Percentiles rank a stretch among this genome's conserved stretches.
These are phyloP conservation scores for Busseola fusca DNA, from an alignment of 2,888 invertebrate genomes.

Conservation along the genomic window DNA sequence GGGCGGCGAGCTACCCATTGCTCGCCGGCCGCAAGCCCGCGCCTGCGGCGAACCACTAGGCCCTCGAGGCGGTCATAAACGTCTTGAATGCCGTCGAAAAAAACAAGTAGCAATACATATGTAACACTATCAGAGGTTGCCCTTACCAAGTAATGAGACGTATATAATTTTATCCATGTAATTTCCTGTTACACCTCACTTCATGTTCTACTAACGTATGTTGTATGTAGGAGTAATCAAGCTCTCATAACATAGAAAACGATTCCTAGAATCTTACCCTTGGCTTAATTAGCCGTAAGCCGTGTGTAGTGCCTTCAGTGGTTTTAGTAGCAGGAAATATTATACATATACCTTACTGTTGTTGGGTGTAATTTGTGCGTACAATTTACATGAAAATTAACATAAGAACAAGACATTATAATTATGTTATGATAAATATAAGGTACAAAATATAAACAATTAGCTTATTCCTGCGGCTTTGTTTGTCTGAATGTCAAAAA, in stretches of 20 bases:
- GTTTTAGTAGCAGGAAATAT: slow-evolving; percentile 3
- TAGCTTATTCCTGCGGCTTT: no score
- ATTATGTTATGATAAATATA: not conserved
- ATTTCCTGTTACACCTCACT: not conserved
- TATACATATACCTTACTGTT: not conserved
- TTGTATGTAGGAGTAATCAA: slow-evolving; percentile 15
- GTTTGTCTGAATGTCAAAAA: no score
- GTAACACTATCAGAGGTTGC: not conserved
- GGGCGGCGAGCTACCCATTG: no score
- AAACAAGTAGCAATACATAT: not conserved
- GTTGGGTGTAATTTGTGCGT: not conserved
- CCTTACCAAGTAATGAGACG: not conserved
- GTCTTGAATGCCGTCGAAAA: not conserved
- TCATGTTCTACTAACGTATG: slow-evolving; percentile 3
- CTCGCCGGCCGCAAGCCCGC: no score
- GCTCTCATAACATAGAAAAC: slow-evolving; percentile 7
- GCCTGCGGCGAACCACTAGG: no score
- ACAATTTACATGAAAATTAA: not conserved
- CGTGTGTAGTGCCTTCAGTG: slow-evolving; percentile 4
- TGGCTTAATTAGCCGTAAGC: slow-evolving; percentile 30
- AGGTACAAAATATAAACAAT: no score
- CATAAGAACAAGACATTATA: not conserved
- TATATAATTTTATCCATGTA: not conserved
- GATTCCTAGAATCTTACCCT: slow-evolving; percentile 6
- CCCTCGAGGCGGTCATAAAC: no score